Evolutionary conservation across 2,797 vertebrate genomes (phyloP).

Genomic region (Manis javanica): DNA sequence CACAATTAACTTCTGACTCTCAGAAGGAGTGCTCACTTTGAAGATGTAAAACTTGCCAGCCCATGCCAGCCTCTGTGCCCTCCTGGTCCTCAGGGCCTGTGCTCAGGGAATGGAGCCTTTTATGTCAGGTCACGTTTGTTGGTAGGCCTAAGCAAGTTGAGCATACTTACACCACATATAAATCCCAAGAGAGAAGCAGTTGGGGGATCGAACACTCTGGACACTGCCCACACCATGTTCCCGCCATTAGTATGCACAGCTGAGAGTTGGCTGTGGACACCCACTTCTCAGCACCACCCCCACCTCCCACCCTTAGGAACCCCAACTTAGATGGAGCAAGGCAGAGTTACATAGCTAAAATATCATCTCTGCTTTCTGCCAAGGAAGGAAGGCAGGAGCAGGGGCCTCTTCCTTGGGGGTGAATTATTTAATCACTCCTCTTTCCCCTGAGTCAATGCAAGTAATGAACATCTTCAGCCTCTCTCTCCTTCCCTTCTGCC

Average conservation of each 20-base stretch:
- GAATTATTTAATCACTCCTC: constrained; percentile 77
- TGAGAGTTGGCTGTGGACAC: neutral
- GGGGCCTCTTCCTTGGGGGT: constrained; percentile 70
- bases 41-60: neutral
- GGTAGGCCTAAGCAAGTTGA: neutral
- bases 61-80: too few relatives aligned
- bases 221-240: accelerated
- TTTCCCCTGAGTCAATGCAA: constrained; percentile 70
- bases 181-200: neutral
- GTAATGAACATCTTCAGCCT: constrained; percentile 60
- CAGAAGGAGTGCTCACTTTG: neutral
- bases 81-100: neutral
- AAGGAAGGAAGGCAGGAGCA: constrained; percentile 65
- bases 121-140: neutral
- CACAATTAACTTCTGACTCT: neutral
- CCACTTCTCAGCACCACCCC: neutral
- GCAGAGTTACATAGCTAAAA: constrained; percentile 55
- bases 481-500: neutral
- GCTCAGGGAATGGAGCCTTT: neutral
- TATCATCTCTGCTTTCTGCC: constrained; percentile 74
- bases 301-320: neutral
- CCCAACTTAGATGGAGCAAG: neutral
- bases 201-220: neutral
- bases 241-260: neutral
- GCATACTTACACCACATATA: neutral